phyloP scores from a whole-genome alignment of 2,888 invertebrate genomes.

The Willowsia nigromaculata region DNA sequence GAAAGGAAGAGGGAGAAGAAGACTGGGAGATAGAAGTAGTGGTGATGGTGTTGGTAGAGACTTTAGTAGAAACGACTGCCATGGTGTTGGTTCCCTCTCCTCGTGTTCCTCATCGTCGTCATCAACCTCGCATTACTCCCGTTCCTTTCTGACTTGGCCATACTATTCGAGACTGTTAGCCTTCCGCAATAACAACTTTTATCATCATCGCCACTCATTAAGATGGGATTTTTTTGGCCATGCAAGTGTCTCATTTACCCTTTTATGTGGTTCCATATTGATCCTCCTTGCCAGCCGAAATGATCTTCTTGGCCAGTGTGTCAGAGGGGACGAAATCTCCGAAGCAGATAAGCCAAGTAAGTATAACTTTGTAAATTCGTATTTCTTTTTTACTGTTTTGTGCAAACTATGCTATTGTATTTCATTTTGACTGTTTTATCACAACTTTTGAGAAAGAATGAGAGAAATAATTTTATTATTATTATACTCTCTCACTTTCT shows the following conservation, averaged over 20 bases:
- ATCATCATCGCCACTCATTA: conserved; percentile 70
- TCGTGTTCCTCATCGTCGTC: conserved; percentile 25
- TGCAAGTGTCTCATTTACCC: conserved; percentile 73
- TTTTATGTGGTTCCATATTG: conserved; percentile 72
- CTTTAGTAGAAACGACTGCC: conserved; percentile 6
- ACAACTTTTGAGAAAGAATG: neutral
- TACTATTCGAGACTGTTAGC: conserved; percentile 58
- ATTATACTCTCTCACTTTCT: neutral
- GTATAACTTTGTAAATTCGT: neutral
- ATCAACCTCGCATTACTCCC: conserved; percentile 36
- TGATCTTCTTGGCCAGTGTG: conserved; percentile 74
- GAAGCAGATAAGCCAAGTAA: conserved; percentile 78
- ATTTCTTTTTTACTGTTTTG: neutral
- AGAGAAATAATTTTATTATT: conserved; percentile 23
- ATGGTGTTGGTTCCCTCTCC: conserved; percentile 10
- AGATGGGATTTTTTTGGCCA: conserved; percentile 72
- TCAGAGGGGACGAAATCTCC: conserved; percentile 75
- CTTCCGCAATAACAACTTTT: conserved; percentile 64
- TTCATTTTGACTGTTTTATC: conserved; percentile 50
- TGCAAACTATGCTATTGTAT: conserved; percentile 46
- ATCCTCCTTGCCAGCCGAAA: conserved; percentile 71
- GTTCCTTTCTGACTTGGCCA: conserved; percentile 57
- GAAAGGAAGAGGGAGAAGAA: neutral
- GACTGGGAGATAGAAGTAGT: neutral
- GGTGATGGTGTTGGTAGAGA: conserved; percentile 41